A percentile compares a stretch with the other conserved stretches of the same genome.
phyloP scores from a whole-genome alignment of 1,140 invertebrate genomes.

The Nasonia giraulti region DNA sequence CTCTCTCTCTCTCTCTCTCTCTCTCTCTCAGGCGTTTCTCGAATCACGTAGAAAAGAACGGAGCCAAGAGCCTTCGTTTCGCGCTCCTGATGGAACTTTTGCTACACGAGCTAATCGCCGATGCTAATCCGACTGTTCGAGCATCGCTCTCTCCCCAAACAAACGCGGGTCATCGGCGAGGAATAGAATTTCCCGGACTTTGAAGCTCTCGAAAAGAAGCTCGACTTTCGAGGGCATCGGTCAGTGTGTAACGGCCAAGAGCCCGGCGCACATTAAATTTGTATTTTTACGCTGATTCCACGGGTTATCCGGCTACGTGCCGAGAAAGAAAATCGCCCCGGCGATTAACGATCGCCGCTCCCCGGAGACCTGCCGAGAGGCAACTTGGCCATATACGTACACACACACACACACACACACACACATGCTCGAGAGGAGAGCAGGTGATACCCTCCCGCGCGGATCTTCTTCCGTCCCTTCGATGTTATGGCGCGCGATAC shows the following conservation, averaged over 20 bases:
- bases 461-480: conserved; percentile 26
- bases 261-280: conserved; percentile 71
- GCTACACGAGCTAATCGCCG: conserved; percentile 1
- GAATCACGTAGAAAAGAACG: conserved; percentile 42
- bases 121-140: not conserved
- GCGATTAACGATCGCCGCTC: conserved; percentile 74
- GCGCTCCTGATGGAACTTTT: not conserved
- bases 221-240: conserved; percentile 44
- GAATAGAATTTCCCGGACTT: conserved; percentile 29
- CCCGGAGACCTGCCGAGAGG: conserved; percentile 61
- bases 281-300: conserved; percentile 77
- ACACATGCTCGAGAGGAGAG: conserved; percentile 54
- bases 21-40: not conserved
- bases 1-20: not conserved
- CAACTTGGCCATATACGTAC: not conserved
- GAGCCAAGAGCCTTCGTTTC: conserved; percentile 17
- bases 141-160: not conserved
- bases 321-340: conserved; percentile 72
- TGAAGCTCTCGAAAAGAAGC: not conserved
- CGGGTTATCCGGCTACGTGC: conserved; percentile 73
- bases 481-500: conserved; percentile 15
- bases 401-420: conserved; percentile 16
- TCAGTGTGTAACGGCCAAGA: conserved; percentile 29
- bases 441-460: conserved; percentile 54
- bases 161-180: not conserved